Base-by-base conservation (phyloP, 1,140 invertebrate genomes). In the Choristoneura fumiferana region DNA sequence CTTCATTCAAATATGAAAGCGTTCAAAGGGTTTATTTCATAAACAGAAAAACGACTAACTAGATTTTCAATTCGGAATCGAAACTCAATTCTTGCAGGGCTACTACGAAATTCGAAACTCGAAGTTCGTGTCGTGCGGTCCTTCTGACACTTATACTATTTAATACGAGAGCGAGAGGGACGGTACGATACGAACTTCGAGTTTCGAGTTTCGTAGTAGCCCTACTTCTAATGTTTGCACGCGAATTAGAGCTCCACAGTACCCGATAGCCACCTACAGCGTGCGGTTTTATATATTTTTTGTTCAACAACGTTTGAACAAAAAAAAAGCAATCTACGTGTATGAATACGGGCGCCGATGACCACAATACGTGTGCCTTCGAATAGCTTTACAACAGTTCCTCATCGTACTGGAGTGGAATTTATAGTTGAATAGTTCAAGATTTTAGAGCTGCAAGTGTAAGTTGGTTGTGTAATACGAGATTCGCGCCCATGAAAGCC, bases 401-500 rank as follows among this genome's bases (percentile, higher is more conserved):
- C 39, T 64, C 77, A 73, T 56, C 43, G n/a, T 55, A 4, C 45
- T 13, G 62, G 9, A 43, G 57, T 72, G 77, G 61, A 63, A 71
- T 73, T 71, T 57, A 71, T 65, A 73, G 61, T 81, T 35, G 66
- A 22, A 56, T 22, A 33, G 15, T 61, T 61, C 60, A 38, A 1
- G 60, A 52, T 60, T 65, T 64, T 52, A 54, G 60, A 58, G 56
- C 56, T 58, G 60, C 34, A 53, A 60, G 52, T 22, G 53, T 62
- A 62, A 64, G 54, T 67, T 75, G 63, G 69, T 67, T 63, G 72
- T 66, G 76, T 88, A 86, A 88, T 73, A 75, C 63, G 81, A 88
- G 79, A 86, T 84, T 78, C 71, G 78, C 72, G 73, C 76, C 78
- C 73, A 76, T 81, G 79, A 84, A 86, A 84, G 75, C 72, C 78